These are phyloP conservation scores for Phymanthus crucifer DNA, from an alignment of 92 coral and sea anemone genomes.

Conservation along the genomic window DNA sequence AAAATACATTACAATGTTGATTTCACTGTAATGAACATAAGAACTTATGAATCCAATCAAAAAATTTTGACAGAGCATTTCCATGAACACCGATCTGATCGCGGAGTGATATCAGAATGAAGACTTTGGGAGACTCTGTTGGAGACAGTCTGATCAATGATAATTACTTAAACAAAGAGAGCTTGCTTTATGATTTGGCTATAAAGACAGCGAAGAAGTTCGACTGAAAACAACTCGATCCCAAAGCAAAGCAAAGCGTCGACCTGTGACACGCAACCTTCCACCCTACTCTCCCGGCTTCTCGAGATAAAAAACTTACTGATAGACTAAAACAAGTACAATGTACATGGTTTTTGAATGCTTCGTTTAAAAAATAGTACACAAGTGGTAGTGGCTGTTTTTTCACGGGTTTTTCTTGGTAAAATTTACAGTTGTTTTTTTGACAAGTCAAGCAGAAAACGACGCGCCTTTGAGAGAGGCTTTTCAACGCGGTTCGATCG, in stretches of 20 bases:
- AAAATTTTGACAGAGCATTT: not conserved
- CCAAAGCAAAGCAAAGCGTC: no score
- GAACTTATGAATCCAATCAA: not conserved
- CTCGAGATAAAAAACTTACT: not conserved
- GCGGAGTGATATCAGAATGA: not conserved
- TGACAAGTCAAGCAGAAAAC: constrained; percentile 25
- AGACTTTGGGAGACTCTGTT: constrained; percentile 9
- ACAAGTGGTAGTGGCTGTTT: not conserved
- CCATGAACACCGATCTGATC: not conserved
- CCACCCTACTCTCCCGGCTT: not conserved
- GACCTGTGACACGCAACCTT: not conserved
- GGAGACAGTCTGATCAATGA: constrained; percentile 26
- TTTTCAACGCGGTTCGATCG: constrained; percentile 18
- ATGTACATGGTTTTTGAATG: not conserved
- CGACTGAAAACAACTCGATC: not conserved
- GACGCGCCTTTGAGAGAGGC: constrained; percentile 12
- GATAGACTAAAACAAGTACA: not conserved
- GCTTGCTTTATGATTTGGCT: not conserved
- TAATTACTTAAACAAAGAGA: constrained; percentile 32
- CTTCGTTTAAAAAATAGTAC: not conserved
- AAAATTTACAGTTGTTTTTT: not conserved
- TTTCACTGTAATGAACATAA: not conserved
- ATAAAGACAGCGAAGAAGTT: constrained; percentile 3
- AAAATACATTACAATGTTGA: not conserved
- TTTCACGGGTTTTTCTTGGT: not conserved